Conservation (phyloP, 2,797 vertebrate species). For the Peromyscus aztecus region DNA sequence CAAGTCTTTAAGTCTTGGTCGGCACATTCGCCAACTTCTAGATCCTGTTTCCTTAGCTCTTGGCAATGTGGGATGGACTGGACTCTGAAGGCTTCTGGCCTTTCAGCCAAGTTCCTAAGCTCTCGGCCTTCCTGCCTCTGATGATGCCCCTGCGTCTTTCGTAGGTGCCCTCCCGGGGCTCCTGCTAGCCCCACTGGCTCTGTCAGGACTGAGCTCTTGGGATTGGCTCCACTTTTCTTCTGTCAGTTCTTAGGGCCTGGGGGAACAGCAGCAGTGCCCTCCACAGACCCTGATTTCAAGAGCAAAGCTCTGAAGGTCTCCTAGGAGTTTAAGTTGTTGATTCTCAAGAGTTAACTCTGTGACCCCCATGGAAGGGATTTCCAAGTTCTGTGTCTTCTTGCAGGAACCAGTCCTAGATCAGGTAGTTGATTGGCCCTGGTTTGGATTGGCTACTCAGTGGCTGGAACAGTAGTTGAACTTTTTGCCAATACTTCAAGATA, state of each 20-base stretch:
- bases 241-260: neutral
- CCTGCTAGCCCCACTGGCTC: neutral
- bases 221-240: neutral
- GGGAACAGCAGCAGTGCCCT: neutral
- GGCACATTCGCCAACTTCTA: too few species aligned
- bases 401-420: neutral
- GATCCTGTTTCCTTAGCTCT: neutral
- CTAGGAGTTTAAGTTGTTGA: neutral
- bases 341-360: neutral
- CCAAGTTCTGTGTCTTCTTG: neutral
- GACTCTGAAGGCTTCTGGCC: neutral
- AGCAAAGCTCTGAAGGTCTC: neutral
- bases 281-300: neutral
- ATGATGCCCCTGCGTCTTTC: neutral
- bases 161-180: neutral
- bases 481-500: neutral
- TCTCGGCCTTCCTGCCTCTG: neutral
- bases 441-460: rapidly evolving
- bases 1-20: neutral
- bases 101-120: neutral
- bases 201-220: neutral
- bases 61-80: neutral
- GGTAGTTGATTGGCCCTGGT: neutral
- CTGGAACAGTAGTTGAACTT: neutral
- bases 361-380: neutral